Evolutionary conservation across 2,797 vertebrate genomes (phyloP).

Genomic region (Paedocypris micromegethes): DNA sequence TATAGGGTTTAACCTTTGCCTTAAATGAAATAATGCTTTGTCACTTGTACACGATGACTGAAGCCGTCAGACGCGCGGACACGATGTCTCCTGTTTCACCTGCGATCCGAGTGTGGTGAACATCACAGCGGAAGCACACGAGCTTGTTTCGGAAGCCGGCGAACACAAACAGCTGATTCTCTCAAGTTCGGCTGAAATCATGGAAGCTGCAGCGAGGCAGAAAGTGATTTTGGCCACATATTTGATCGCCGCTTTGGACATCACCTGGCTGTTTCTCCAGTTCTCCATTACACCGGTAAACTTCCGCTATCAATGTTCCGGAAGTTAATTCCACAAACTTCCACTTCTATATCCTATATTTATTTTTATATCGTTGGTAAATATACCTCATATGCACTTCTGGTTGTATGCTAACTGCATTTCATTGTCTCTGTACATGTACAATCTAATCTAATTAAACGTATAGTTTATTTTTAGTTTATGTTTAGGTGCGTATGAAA

Average conservation of each 20-base stretch:
- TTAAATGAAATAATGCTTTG: conserved; percentile 20
- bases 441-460: too few relatives aligned
- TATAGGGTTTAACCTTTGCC: conserved; percentile 14
- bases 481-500: too few relatives aligned
- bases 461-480: too few relatives aligned
- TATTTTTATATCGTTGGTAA: too few relatives aligned
- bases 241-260: conserved; percentile 62
- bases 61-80: neutral
- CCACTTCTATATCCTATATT: too few relatives aligned
- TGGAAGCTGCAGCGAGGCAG: conserved; percentile 36
- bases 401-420: too few relatives aligned
- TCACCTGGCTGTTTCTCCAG: conserved; percentile 69
- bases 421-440: too few relatives aligned
- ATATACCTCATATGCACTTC: too few relatives aligned
- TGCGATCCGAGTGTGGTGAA: too few relatives aligned
- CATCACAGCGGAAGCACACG: neutral
- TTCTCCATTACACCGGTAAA: conserved; percentile 66
- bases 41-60: neutral
- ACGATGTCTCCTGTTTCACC: neutral
- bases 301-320: conserved; percentile 48
- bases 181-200: neutral
- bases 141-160: neutral
- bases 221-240: conserved; percentile 58
- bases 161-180: too few relatives aligned
- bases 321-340: neutral